Conservation (phyloP, 2,113 vertebrate species). For the Rhinopomastus cyanomelas region DNA sequence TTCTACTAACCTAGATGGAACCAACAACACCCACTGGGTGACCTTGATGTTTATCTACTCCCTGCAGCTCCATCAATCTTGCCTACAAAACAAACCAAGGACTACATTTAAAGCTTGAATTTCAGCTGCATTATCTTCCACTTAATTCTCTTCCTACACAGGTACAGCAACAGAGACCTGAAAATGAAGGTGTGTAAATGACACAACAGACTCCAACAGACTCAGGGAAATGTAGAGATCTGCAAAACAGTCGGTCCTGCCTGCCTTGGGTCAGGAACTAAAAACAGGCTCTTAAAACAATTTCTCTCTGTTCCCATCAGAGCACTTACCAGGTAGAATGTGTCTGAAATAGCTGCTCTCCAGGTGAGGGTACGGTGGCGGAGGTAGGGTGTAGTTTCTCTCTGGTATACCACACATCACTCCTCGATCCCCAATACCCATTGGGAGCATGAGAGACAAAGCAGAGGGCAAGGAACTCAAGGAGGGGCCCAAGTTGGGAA, state of each 20-base stretch:
- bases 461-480: constrained; percentile 94
- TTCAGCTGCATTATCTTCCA: not conserved
- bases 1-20: not conserved
- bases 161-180: not conserved
- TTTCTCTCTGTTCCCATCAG: not conserved
- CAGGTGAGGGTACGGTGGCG: constrained; percentile 95
- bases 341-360: constrained; percentile 99
- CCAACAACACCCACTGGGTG: not conserved
- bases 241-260: not conserved
- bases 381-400: constrained; percentile 95
- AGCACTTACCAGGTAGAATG: constrained; percentile 89
- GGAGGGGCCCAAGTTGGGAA: constrained; percentile 93
- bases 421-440: constrained; percentile 95
- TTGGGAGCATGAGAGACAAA: constrained; percentile 96
- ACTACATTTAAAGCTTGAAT: not conserved
- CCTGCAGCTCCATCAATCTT: not conserved
- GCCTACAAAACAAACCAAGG: not conserved
- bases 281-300: not conserved
- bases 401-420: constrained; percentile 98
- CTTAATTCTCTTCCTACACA: not conserved
- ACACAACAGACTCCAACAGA: not conserved
- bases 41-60: not conserved
- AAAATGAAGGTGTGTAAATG: not conserved
- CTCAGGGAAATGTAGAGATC: not conserved
- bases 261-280: not conserved